Evolutionary conservation across 2,113 vertebrate species (phyloP).

Genomic region (Echinops telfairi): DNA sequence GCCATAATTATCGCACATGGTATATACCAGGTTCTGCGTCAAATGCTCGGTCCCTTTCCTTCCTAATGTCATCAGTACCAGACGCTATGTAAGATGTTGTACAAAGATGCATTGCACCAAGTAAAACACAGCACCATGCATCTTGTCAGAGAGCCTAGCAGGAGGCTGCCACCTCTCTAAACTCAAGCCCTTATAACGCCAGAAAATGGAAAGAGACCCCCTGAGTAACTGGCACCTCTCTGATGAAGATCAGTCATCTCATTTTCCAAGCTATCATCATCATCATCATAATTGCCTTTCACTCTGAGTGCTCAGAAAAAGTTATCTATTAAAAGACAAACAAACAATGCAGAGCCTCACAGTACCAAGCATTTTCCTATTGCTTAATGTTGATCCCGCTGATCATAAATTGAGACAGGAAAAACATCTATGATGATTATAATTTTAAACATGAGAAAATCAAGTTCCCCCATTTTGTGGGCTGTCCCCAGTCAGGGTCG

Average conservation of each 20-base stretch:
- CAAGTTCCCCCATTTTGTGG: background rate
- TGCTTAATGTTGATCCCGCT: background rate
- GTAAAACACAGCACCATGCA: background rate
- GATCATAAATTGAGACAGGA: background rate
- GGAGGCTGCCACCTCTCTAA: background rate
- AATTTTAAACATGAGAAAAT: background rate
- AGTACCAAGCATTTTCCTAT: background rate
- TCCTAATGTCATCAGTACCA: background rate
- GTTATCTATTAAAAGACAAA: background rate
- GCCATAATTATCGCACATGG: background rate
- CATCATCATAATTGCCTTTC: slow-evolving; percentile 6
- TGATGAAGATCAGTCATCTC: background rate
- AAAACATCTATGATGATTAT: background rate
- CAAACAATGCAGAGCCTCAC: background rate
- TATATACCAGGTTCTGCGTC: background rate
- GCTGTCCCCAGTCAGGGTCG: background rate
- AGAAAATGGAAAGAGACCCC: background rate
- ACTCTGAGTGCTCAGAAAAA: background rate
- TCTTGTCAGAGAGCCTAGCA: background rate
- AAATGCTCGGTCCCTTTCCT: background rate
- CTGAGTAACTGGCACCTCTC: background rate
- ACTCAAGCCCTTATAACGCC: background rate
- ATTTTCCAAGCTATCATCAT: background rate
- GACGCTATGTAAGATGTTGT: background rate
- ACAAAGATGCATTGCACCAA: background rate